These are phyloP conservation scores for Orestias chungarensis DNA, from an alignment of 2,797 vertebrate species.

Conservation along the genomic window DNA sequence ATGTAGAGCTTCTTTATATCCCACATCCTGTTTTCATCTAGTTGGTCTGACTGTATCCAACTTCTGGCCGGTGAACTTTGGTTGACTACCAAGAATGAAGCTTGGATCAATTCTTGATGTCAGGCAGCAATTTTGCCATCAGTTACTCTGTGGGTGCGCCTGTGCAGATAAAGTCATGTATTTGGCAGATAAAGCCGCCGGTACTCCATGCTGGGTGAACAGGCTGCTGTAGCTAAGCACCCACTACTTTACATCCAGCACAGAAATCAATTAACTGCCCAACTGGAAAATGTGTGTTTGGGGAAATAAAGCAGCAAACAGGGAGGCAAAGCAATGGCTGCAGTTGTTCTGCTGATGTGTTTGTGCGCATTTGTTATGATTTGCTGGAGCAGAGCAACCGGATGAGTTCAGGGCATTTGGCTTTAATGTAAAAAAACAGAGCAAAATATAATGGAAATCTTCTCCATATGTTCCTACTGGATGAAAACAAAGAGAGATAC, in stretches of 20 bases:
- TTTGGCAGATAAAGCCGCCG: slow-evolving; percentile 46
- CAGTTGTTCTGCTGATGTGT: slow-evolving; percentile 36
- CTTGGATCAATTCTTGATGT: slow-evolving; percentile 17
- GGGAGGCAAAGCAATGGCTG: slow-evolving; percentile 30
- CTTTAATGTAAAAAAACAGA: slow-evolving; percentile 28
- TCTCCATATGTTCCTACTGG: slow-evolving; percentile 13
- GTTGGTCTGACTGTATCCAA: slow-evolving; percentile 13
- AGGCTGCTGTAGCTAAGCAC: slow-evolving; percentile 63
- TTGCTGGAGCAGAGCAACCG: slow-evolving; percentile 43
- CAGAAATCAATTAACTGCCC: slow-evolving; percentile 71
- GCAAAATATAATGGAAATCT: slow-evolving; percentile 32
- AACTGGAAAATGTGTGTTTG: slow-evolving; percentile 70
- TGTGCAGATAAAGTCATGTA: slow-evolving; percentile 33
- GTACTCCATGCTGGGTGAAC: slow-evolving; percentile 29
- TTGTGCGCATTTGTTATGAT: slow-evolving; percentile 56
- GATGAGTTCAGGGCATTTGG: slow-evolving; percentile 35
- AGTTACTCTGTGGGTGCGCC: slow-evolving; percentile 39
- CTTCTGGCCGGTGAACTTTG: too few species aligned
- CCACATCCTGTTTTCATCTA: slow-evolving; percentile 12
- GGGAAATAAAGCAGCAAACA: slow-evolving; percentile 67
- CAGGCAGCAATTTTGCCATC: slow-evolving; percentile 38
- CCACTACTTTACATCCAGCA: slow-evolving; percentile 55
- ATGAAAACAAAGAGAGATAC: slow-evolving; percentile 22
- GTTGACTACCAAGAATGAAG: too few species aligned
- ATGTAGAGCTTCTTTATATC: slow-evolving; percentile 30